Evolutionary conservation across 1,140 invertebrate species (phyloP).

Genomic region (Galendromus occidentalis): DNA sequence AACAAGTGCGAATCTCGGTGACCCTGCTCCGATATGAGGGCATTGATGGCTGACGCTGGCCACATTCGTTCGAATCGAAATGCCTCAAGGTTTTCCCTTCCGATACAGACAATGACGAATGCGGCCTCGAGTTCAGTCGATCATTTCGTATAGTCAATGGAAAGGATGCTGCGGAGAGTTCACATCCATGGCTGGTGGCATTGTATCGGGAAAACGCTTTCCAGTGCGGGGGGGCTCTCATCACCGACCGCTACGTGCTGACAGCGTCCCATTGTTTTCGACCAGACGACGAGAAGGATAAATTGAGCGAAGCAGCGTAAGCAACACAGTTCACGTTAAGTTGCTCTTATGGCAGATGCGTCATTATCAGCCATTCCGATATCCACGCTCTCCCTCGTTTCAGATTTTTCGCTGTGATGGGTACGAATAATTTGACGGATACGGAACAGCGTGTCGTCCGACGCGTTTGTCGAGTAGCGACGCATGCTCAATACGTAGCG

Average conservation of each 20-base stretch:
- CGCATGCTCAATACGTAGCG: background rate
- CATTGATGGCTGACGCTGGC: too few species aligned
- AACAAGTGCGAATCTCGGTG: too few species aligned
- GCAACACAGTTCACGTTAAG: background rate
- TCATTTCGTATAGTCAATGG: background rate
- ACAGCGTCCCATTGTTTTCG: constrained; percentile 22
- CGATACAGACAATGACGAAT: background rate
- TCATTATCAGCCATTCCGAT: background rate
- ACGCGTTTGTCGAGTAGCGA: background rate
- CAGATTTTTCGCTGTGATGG: background rate
- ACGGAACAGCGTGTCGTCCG: background rate
- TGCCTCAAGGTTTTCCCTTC: too few species aligned
- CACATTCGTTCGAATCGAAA: too few species aligned
- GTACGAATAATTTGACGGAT: constrained; percentile 1
- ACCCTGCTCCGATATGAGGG: too few species aligned
- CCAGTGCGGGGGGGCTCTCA: constrained; percentile 30
- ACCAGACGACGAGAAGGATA: background rate
- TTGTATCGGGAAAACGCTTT: background rate
- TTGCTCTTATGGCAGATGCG: background rate
- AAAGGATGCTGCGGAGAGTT: background rate
- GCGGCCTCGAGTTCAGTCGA: background rate
- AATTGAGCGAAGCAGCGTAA: background rate
- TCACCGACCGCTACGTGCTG: constrained; percentile 21
- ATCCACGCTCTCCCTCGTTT: background rate
- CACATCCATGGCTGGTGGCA: background rate